Base-by-base conservation (phyloP, 2,888 invertebrate genomes). In the Horisme vitalbata region DNA sequence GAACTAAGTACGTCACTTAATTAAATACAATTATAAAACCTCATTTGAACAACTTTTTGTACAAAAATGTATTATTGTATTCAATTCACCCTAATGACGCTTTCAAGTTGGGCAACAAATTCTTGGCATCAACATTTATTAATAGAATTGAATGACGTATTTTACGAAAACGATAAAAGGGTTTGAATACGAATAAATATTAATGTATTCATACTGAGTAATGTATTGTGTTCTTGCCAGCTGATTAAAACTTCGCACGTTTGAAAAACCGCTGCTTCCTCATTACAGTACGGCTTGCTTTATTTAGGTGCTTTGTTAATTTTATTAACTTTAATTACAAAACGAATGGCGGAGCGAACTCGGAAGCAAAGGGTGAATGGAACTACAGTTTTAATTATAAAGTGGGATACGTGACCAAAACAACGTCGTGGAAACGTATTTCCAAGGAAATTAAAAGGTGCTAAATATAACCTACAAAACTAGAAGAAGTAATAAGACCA, bases 371-470 rank as follows among this genome's bases (percentile, higher is more conserved):
- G 18, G 21, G 32, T 24, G 33, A 37, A 50, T 39, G 32, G 31
- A 48, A 51, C 47, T 41, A 39, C 45, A 44, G 41, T 41, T 47
- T 51, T 46, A 52, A 56, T 56, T 54, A 54, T 38, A 46, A 50
- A 54, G 36, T 35, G 41, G 27, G 44, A 37, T 35, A 54, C 54
- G 56, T 52, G 56, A 50, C 54, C 44, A 13, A 38, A 21, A 37
- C 50, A n/a, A 8, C 36, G 39, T 50, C 41, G 13, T 14, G 13
- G 24, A 33, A 52, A 41, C 20, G 21, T 45, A 32, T 51, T 48
- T 46, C 31, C 31, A 36, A 47, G 20, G 30, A 37, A 28, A 32
- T 47, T 37, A 32, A 11, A 13, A 46, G 30, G 13, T 32, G 9
- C 23, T 13, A 30, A 30, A 24, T 11, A 7, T 10, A 45, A 21